A percentile compares a stretch with the other conserved stretches of the same genome.
These are phyloP conservation scores for Tarsius wallacei DNA, from an alignment of 2,797 vertebrate genomes.

Conservation along the genomic window DNA sequence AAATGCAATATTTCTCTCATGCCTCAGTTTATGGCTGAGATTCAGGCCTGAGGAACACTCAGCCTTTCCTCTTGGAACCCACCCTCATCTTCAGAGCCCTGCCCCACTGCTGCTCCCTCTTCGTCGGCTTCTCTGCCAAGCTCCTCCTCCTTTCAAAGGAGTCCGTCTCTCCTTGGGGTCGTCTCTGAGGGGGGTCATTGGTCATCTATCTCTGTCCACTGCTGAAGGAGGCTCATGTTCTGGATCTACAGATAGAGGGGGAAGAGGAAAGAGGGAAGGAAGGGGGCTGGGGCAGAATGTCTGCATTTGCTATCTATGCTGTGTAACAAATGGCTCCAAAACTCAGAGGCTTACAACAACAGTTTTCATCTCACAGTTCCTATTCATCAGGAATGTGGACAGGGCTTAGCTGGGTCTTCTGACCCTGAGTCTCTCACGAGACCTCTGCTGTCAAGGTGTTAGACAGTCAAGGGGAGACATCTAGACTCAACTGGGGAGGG, in stretches of 20 bases:
- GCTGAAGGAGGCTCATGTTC: not conserved
- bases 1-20: not conserved
- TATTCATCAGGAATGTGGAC: not conserved
- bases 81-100: not conserved
- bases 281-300: not conserved
- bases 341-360: not conserved
- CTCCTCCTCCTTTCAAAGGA: not conserved
- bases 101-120: not conserved
- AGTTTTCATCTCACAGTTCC: not conserved
- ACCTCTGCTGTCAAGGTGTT: not conserved
- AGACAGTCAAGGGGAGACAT: too few species aligned
- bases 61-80: not conserved
- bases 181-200: not conserved
- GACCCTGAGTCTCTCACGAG: not conserved
- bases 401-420: not conserved
- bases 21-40: not conserved
- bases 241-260: not conserved
- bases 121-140: not conserved
- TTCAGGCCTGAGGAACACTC: not conserved
- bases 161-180: not conserved
- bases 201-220: not conserved
- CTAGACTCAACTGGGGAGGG: not conserved
- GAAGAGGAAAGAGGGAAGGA: not conserved
- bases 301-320: not conserved
- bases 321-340: not conserved